phyloP scores from a whole-genome alignment of 2,888 invertebrate species.

The Agrypnus murinus region DNA sequence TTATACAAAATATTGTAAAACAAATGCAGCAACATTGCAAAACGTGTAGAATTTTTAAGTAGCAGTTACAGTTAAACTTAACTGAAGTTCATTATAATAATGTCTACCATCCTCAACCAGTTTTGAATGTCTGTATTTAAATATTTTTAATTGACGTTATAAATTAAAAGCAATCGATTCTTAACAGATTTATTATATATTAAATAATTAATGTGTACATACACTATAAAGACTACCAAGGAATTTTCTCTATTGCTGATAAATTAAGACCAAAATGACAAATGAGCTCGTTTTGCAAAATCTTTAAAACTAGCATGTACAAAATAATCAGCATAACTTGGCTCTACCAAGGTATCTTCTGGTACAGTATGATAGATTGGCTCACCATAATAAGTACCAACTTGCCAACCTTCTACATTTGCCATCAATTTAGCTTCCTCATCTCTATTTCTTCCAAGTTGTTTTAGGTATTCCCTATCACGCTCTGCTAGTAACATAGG shows the following conservation, averaged over 20 bases:
- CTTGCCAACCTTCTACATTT: constrained; percentile 92
- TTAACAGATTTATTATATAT: too few relatives aligned
- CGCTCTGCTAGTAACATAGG: constrained; percentile 89
- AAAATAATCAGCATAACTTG: constrained; percentile 82
- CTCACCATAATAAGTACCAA: constrained; percentile 91
- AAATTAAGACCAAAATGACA: constrained; percentile 75
- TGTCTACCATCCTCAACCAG: too few relatives aligned
- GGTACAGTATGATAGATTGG: constrained; percentile 84
- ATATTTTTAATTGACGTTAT: too few relatives aligned
- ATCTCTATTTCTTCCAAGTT: constrained; percentile 85
- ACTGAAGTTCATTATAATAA: too few relatives aligned
- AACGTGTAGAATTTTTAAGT: too few relatives aligned
- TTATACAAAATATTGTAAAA: too few relatives aligned
- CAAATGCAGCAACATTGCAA: too few relatives aligned
- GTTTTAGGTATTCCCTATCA: constrained; percentile 88
- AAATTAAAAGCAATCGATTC: too few relatives aligned
- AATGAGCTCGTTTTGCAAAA: constrained; percentile 73
- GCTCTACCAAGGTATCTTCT: constrained; percentile 78
- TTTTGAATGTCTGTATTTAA: too few relatives aligned
- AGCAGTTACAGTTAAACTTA: too few relatives aligned
- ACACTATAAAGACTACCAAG: too few relatives aligned
- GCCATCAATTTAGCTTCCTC: constrained; percentile 92
- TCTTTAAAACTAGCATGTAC: constrained; percentile 76
- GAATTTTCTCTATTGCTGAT: not conserved
- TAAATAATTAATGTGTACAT: too few relatives aligned